Evolutionary conservation across 2,113 vertebrate species (phyloP).

Genomic region (Formicarius rufipectus): DNA sequence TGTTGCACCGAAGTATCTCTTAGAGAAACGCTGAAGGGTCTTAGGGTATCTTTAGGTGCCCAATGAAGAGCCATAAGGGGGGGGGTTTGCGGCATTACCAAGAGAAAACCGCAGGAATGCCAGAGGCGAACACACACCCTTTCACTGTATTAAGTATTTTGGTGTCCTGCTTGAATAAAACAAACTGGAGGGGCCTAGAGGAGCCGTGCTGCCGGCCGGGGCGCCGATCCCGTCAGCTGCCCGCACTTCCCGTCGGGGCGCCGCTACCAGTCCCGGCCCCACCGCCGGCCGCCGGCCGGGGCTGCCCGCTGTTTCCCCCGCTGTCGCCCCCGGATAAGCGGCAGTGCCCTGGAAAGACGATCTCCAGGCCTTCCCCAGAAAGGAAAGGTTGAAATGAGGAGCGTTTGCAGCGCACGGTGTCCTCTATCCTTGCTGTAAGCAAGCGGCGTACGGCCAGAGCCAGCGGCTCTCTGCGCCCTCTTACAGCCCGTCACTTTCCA

Average conservation of each 20-base stretch:
- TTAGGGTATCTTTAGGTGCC: background rate
- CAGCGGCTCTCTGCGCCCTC: background rate
- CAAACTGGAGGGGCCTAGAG: background rate
- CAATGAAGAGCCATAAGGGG: background rate
- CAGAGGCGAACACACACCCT: background rate
- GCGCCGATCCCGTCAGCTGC: background rate
- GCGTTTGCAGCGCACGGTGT: rapidly evolving
- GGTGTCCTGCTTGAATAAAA: background rate
- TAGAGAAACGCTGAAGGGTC: background rate
- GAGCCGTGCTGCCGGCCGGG: background rate
- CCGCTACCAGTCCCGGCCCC: no score
- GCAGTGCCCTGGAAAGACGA: rapidly evolving
- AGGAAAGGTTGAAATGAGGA: background rate
- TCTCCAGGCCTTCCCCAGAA: background rate
- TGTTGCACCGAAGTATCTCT: background rate
- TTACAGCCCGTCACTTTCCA: background rate
- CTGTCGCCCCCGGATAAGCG: background rate
- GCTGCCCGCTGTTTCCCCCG: no score
- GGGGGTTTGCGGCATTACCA: background rate
- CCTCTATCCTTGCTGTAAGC: background rate
- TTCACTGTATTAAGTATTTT: background rate
- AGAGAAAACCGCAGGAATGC: background rate
- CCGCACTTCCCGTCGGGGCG: no score
- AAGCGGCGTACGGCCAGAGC: rapidly evolving
- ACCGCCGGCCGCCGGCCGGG: rapidly evolving